Percentiles rank a stretch among this genome's conserved stretches.
phyloP scores from a whole-genome alignment of 2,888 invertebrate species.

The Apomyelois bistriatella region DNA sequence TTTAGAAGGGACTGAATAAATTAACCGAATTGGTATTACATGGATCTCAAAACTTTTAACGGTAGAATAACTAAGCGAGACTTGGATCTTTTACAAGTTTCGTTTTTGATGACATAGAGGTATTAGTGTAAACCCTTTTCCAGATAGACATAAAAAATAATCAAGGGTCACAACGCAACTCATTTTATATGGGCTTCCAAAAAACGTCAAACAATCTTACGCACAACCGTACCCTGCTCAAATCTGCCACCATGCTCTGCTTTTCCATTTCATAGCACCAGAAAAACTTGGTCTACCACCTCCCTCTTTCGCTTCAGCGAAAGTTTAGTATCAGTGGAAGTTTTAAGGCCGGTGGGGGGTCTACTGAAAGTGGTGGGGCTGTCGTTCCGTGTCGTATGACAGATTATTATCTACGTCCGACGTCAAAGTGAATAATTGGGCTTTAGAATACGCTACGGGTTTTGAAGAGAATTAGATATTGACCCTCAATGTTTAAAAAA shows the following conservation, averaged over 20 bases:
- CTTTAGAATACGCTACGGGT: conserved; percentile 53
- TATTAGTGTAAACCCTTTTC: too few species aligned
- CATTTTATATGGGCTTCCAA: conserved; percentile 42
- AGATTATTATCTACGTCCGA: conserved; percentile 75
- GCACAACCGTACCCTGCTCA: conserved; percentile 53
- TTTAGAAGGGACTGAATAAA: too few species aligned
- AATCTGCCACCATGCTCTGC: conserved; percentile 54
- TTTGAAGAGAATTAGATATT: conserved; percentile 42
- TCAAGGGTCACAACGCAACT: conserved; percentile 17
- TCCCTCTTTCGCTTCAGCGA: conserved; percentile 22
- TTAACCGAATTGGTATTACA: too few species aligned
- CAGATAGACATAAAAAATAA: conserved; percentile 6
- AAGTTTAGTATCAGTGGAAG: conserved; percentile 25
- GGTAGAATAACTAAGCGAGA: too few species aligned
- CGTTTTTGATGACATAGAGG: too few species aligned
- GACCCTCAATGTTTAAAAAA: conserved; percentile 16
- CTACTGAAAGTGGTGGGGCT: conserved; percentile 43
- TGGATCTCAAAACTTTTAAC: too few species aligned
- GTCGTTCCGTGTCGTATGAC: conserved; percentile 65
- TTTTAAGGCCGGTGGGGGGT: conserved; percentile 39
- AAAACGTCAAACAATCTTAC: conserved; percentile 62
- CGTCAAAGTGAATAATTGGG: conserved; percentile 79
- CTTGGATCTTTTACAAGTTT: too few species aligned
- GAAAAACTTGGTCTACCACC: conserved; percentile 26
- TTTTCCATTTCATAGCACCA: conserved; percentile 52